phyloP scores from a whole-genome alignment of 2,888 invertebrate genomes.

The Chirona hameri region DNA sequence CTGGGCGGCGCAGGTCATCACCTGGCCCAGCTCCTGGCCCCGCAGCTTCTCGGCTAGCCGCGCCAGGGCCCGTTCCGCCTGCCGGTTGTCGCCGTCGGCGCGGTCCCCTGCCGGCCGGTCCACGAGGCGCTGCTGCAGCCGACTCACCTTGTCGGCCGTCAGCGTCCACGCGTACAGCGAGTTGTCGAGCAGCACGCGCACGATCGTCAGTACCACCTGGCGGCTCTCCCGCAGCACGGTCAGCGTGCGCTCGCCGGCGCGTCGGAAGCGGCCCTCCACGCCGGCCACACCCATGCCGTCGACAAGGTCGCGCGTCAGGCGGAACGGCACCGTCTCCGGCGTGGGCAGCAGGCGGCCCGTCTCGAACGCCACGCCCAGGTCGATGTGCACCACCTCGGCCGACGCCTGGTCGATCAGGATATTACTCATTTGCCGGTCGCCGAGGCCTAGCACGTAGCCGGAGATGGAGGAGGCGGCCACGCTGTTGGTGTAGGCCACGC shows the following conservation, averaged over 20 bases:
- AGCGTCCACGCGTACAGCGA: conserved; percentile 91
- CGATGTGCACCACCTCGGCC: conserved; percentile 71
- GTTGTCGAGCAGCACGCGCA: conserved; percentile 89
- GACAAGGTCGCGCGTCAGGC: conserved; percentile 86
- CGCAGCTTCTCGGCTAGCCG: conserved; percentile 79
- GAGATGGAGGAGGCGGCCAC: conserved; percentile 85
- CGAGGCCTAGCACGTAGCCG: conserved; percentile 90
- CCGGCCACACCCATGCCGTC: conserved; percentile 91
- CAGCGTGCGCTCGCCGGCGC: conserved; percentile 80
- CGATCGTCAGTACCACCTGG: conserved; percentile 77
- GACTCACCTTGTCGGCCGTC: conserved; percentile 59
- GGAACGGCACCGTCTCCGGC: conserved; percentile 92
- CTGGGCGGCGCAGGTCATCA: conserved; percentile 56
- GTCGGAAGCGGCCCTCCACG: conserved; percentile 81
- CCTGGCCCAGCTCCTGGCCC: conserved; percentile 73
- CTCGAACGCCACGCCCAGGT: conserved; percentile 86
- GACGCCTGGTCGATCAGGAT: conserved; percentile 85
- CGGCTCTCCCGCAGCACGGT: conserved; percentile 73
- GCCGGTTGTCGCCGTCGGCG: neutral
- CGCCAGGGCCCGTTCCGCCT: conserved; percentile 77
- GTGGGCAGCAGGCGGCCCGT: conserved; percentile 84
- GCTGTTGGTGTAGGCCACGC: conserved; percentile 70
- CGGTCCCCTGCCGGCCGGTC: conserved; percentile 4
- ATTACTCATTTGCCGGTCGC: conserved; percentile 90
- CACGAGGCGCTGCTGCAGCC: conserved; percentile 50